Evolutionary conservation across 37 sponge, comb jelly and placozoan genomes (phyloP).

Genomic region (Mnemiopsis leidyi): DNA sequence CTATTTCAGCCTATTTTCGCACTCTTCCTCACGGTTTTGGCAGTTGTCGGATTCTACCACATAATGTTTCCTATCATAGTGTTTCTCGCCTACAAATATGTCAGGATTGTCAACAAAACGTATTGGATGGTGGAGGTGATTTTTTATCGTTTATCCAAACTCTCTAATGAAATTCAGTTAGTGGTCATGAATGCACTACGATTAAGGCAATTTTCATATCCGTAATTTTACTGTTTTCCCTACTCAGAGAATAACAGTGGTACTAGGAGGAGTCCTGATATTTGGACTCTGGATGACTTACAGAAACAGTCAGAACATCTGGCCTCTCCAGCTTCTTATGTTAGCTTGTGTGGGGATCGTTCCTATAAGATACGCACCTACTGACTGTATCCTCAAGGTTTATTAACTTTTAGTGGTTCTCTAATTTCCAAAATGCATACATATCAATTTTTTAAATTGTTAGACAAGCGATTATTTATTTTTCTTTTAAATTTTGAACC

Average conservation of each 20-base stretch:
- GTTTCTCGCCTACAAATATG: background rate
- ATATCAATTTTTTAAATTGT: no score
- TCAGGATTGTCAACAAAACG: background rate
- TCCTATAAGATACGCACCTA: constrained; percentile 30
- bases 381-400: constrained; percentile 11
- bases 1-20: constrained; percentile 28
- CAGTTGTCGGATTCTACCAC: constrained; percentile 55
- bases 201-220: no score
- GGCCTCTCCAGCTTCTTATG: constrained; percentile 28
- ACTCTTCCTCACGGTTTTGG: background rate
- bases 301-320: background rate
- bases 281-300: constrained; percentile 39
- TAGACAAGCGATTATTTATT: no score
- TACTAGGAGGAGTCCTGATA: background rate
- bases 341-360: constrained; percentile 28
- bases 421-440: no score
- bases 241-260: background rate
- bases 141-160: no score
- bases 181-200: no score
- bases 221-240: no score
- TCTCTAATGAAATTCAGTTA: no score
- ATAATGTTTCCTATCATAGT: constrained; percentile 15
- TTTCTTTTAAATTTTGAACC: no score
- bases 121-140: constrained; percentile 58
- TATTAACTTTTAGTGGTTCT: no score